Percentiles rank a stretch among this genome's conserved stretches.
Conservation (phyloP, 1,140 invertebrate species). For the Melitaea cinxia region DNA sequence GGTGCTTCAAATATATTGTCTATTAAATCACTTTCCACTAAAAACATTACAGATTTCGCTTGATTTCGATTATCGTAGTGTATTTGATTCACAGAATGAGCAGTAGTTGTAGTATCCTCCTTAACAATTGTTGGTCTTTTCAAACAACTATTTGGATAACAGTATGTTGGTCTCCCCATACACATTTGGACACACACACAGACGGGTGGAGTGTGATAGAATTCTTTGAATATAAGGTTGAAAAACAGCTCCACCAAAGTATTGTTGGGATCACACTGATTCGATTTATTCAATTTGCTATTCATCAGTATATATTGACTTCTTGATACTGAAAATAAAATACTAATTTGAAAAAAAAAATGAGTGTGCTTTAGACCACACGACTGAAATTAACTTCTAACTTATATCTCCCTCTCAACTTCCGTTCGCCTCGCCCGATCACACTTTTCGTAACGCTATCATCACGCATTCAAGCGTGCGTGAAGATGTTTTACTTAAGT, state of each 20-base stretch:
- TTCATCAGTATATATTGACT: conserved; percentile 25
- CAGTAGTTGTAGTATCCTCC: conserved; percentile 6
- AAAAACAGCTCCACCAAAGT: conserved; percentile 66
- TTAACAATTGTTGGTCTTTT: conserved; percentile 41
- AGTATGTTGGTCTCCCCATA: conserved; percentile 56
- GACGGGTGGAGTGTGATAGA: conserved; percentile 52
- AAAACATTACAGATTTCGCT: conserved; percentile 41
- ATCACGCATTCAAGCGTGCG: too few species aligned
- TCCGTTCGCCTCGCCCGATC: too few species aligned
- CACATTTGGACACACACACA: conserved; percentile 74
- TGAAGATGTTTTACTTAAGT: too few species aligned
- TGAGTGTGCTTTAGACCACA: too few species aligned
- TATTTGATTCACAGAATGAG: conserved; percentile 27
- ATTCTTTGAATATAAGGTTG: conserved; percentile 64
- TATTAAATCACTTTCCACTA: conserved; percentile 42
- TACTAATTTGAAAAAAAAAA: not conserved
- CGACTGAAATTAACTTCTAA: too few species aligned
- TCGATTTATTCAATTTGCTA: conserved; percentile 20
- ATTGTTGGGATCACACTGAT: conserved; percentile 32
- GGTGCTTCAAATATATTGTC: conserved; percentile 29
- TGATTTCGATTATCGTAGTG: conserved; percentile 34
- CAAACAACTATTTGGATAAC: conserved; percentile 70
- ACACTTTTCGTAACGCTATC: too few species aligned
- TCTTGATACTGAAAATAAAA: conserved; percentile 10
- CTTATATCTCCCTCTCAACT: too few species aligned